Conservation (phyloP, 1,140 invertebrate genomes). For the Drosophila tropicalis region DNA sequence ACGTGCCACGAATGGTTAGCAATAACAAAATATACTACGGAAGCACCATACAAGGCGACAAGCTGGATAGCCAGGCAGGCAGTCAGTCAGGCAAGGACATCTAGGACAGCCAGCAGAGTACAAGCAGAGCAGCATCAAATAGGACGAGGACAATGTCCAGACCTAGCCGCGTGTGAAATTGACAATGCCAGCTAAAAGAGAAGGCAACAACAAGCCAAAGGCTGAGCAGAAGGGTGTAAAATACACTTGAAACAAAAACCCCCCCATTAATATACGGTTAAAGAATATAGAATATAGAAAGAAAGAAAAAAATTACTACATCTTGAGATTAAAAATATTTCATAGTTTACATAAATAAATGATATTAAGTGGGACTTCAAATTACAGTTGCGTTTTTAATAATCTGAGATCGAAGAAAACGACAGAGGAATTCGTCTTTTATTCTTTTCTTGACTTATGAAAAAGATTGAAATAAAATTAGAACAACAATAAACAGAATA, state of each 20-base stretch:
- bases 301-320: too few relatives aligned
- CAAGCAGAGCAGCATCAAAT: slow-evolving; percentile 1
- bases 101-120: background rate
- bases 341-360: too few relatives aligned
- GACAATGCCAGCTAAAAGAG: slow-evolving; percentile 60
- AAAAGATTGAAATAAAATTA: too few relatives aligned
- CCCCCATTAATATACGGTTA: too few relatives aligned
- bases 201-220: slow-evolving; percentile 1
- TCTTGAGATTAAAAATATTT: too few relatives aligned
- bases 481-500: too few relatives aligned
- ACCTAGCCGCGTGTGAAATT: slow-evolving; percentile 76
- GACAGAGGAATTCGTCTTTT: too few relatives aligned
- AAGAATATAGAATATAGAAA: too few relatives aligned
- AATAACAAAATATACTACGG: slow-evolving; percentile 61
- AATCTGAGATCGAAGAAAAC: too few relatives aligned
- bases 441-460: too few relatives aligned
- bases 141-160: slow-evolving; percentile 17
- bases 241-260: slow-evolving; percentile 1
- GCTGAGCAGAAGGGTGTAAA: background rate
- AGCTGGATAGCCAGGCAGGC: background rate
- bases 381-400: too few relatives aligned
- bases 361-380: too few relatives aligned
- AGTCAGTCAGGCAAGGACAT: slow-evolving; percentile 13
- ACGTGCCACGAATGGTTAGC: slow-evolving; percentile 77
- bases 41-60: slow-evolving; percentile 14